Base-by-base conservation (phyloP, 2,113 vertebrate species). In the Trinectes maculatus region DNA sequence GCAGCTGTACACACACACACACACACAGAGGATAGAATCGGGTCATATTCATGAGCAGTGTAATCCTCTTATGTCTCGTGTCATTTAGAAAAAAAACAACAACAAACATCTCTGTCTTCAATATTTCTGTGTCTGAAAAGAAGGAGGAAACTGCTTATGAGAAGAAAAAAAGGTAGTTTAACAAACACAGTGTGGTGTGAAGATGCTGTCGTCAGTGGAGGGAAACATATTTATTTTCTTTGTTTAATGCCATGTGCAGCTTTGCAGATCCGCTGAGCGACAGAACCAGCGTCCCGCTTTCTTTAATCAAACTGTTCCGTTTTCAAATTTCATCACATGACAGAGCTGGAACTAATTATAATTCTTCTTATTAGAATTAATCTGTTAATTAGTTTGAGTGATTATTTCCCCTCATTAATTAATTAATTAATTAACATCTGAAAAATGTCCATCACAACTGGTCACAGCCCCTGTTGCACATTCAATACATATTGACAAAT, bases 41-140 rank as follows among this genome's bases (percentile, higher is more conserved):
- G 16, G 44, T 52, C 72, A 44, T 66, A 67, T 83, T 82, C 79
- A 79, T 77, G 68, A n/a, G n/a, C n/a, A n/a, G n/a, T n/a, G n/a
- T n/a, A n/a, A n/a, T n/a, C n/a, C n/a, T n/a, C n/a, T n/a, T n/a
- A n/a, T n/a, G n/a, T n/a, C n/a, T n/a, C n/a, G n/a, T n/a, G n/a
- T n/a, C n/a, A n/a, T n/a, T n/a, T n/a, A n/a, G 26, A 43, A 74
- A 71, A 70, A 63, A 61, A 77, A 49, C 64, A n/a, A n/a, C n/a
- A n/a, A n/a, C n/a, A n/a, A n/a, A n/a, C n/a, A n/a, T 72, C 76
- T 67, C 72, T 71, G 22, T 48, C 58, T 63, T 80, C 80, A 46
- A 63, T 48, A 46, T 66, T 48, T 26, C 31, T 49, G 44, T 24
- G 33, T 73, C 49, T n/a, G n/a, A n/a, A n/a, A n/a, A n/a, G n/a